phyloP scores from a whole-genome alignment of 1,140 invertebrate species.

The Globodera rostochiensis region DNA sequence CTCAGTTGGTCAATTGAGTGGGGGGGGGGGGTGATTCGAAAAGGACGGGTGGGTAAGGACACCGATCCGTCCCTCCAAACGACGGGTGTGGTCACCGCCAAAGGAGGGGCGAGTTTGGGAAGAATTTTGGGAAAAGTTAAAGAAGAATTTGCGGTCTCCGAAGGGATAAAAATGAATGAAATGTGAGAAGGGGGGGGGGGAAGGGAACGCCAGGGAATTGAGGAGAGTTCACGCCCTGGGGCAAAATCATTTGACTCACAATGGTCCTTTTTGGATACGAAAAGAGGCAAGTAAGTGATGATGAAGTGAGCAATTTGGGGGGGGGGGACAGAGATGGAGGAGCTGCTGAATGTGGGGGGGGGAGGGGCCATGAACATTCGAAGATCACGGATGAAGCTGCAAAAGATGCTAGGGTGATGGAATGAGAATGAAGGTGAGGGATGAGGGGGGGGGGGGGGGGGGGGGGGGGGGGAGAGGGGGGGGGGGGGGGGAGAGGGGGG shows the following conservation, averaged over 20 bases:
- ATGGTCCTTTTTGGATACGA: slow-evolving; percentile 1
- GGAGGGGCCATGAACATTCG: background rate
- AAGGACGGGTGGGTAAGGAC: background rate
- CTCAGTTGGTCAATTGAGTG: background rate
- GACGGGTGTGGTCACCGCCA: background rate
- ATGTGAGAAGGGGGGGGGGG: too few species aligned
- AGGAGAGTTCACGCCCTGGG: slow-evolving; percentile 4
- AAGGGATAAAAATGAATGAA: background rate
- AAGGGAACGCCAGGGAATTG: background rate
- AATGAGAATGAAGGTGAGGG: background rate
- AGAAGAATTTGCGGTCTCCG: background rate
- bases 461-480: too few species aligned
- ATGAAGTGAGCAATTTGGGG: background rate
- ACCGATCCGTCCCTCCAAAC: background rate
- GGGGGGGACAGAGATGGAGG: background rate
- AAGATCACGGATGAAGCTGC: too few species aligned
- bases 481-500: background rate
- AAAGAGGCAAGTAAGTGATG: too few species aligned
- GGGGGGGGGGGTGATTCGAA: background rate
- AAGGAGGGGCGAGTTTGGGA: background rate
- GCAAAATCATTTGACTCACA: background rate
- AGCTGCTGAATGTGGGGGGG: background rate
- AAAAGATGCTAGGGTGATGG: background rate
- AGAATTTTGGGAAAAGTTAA: background rate
- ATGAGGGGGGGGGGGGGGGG: background rate